Evolutionary conservation across 2,113 vertebrate genomes (phyloP).

Genomic region (Campylomormyrus numenius): DNA sequence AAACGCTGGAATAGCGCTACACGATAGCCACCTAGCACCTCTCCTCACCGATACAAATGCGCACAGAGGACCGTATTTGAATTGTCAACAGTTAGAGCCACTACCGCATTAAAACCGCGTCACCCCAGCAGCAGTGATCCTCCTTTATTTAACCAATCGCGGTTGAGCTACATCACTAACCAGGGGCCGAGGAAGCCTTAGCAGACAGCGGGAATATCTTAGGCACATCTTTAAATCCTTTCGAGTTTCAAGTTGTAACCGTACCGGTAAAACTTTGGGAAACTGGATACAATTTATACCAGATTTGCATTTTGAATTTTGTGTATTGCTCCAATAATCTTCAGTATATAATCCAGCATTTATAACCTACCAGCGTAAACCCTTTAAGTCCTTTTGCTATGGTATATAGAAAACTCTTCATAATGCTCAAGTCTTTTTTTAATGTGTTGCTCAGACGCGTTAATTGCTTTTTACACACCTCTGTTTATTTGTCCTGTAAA

Average conservation of each 20-base stretch:
- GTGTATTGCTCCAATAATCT: background rate
- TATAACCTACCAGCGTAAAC: background rate
- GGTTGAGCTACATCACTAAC: background rate
- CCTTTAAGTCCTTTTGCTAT: background rate
- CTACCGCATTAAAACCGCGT: background rate
- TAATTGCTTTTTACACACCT: background rate
- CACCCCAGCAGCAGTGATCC: background rate
- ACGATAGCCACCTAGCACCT: background rate
- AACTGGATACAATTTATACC: background rate
- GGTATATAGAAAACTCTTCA: background rate
- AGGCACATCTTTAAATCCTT: background rate
- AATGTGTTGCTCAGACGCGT: background rate
- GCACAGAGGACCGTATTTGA: background rate
- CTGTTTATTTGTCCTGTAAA: background rate
- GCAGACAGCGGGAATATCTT: background rate
- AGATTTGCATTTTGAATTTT: background rate
- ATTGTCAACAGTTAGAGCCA: background rate
- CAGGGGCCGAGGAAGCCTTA: background rate
- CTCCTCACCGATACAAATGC: background rate
- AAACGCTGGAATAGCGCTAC: background rate
- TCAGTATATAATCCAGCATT: background rate
- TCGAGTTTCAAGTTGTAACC: background rate
- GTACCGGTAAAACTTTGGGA: background rate
- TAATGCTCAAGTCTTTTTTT: background rate
- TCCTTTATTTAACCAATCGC: background rate